Evolutionary conservation across 1,140 invertebrate species (phyloP).

Genomic region (Tribolium castaneum): DNA sequence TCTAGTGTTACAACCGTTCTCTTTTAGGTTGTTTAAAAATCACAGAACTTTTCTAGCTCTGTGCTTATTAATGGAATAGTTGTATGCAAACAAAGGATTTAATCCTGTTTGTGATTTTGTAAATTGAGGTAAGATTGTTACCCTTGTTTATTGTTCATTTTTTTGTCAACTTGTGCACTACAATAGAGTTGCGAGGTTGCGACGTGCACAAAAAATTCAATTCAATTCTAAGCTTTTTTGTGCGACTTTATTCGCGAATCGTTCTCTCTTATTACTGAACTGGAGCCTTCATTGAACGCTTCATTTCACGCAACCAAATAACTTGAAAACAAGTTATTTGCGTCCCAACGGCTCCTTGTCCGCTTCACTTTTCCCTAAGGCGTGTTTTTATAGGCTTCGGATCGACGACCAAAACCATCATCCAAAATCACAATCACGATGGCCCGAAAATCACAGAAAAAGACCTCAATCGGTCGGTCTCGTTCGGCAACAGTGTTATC

Average conservation of each 20-base stretch:
- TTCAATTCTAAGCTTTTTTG: not conserved
- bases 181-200: not conserved
- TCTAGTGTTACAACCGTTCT: slow-evolving; percentile 49
- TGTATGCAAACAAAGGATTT: slow-evolving; percentile 44
- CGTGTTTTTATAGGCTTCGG: slow-evolving; percentile 5
- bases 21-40: slow-evolving; percentile 54
- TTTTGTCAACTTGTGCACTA: not conserved
- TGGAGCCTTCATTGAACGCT: not conserved
- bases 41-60: slow-evolving; percentile 41
- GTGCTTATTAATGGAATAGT: slow-evolving; percentile 45
- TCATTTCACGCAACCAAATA: not conserved
- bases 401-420: not conserved
- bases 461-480: slow-evolving; percentile 68
- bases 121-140: slow-evolving; percentile 45
- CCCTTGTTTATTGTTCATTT: slow-evolving; percentile 11
- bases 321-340: not conserved
- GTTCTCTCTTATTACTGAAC: not conserved
- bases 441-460: slow-evolving; percentile 62
- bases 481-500: slow-evolving; percentile 66
- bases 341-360: not conserved
- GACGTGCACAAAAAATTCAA: slow-evolving; percentile 22
- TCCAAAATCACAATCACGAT: slow-evolving; percentile 7
- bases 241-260: not conserved
- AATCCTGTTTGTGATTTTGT: slow-evolving; percentile 43
- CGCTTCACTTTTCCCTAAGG: not conserved